phyloP scores from a whole-genome alignment of 2,113 vertebrate species.

The Bubo bubo region DNA sequence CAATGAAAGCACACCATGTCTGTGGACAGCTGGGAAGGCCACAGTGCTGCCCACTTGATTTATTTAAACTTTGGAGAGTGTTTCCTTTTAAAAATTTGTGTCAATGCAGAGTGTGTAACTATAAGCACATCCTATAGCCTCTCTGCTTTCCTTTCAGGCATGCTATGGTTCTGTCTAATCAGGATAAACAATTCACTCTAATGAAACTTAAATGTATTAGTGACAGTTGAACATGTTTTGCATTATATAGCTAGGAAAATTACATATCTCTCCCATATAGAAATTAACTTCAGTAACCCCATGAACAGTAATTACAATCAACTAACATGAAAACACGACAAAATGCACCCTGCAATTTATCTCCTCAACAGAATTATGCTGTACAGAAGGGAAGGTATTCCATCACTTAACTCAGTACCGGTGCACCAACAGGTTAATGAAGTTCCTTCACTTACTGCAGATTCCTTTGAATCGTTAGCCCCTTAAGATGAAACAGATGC shows the following conservation, averaged over 20 bases:
- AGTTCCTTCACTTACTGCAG: neutral
- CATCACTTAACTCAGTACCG: neutral
- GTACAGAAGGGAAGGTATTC: neutral
- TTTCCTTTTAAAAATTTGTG: neutral
- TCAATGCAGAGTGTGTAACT: neutral
- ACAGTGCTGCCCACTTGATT: neutral
- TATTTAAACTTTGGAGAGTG: neutral
- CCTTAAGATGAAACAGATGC: neutral
- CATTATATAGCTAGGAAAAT: slow-evolving; percentile 36
- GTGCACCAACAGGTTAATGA: neutral
- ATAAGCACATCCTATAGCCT: neutral
- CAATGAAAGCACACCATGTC: neutral
- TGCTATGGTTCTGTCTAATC: neutral
- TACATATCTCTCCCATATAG: slow-evolving; percentile 16
- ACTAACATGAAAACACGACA: neutral
- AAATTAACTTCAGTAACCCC: slow-evolving; percentile 44
- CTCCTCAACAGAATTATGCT: neutral
- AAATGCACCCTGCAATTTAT: slow-evolving; percentile 28
- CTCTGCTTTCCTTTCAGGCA: neutral
- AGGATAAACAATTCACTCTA: neutral
- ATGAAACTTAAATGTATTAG: slow-evolving; percentile 11
- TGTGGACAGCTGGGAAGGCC: neutral
- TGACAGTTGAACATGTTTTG: slow-evolving; percentile 14
- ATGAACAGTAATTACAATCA: slow-evolving; percentile 54
- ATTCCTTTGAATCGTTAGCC: neutral